Conservation (phyloP, 2,888 invertebrate species). For the Nebria salina region DNA sequence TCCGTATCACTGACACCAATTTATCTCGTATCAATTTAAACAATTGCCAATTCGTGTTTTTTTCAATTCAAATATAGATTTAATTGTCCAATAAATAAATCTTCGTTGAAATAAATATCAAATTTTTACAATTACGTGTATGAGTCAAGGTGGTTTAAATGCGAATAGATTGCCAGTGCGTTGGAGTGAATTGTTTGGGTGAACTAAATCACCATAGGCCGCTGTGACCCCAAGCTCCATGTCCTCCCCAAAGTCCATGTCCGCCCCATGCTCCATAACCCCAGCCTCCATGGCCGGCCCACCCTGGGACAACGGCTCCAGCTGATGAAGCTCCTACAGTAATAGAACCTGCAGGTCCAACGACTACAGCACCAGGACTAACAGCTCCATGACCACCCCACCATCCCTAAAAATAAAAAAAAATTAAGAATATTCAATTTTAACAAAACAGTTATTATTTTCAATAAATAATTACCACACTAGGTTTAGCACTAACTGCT, state of each 20-base stretch:
- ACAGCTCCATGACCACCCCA: slow-evolving; percentile 30
- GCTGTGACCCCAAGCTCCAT: slow-evolving; percentile 17
- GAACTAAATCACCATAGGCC: background rate
- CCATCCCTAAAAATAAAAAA: slow-evolving; percentile 2
- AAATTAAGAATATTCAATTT: background rate
- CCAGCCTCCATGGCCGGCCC: slow-evolving; percentile 23
- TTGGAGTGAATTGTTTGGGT: background rate
- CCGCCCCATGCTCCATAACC: slow-evolving; percentile 16
- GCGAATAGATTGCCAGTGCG: background rate
- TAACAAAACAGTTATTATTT: background rate
- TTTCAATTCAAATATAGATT: no score
- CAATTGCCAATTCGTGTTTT: no score
- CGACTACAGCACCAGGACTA: slow-evolving; percentile 25
- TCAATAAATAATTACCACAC: slow-evolving; percentile 22
- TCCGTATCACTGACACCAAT: background rate
- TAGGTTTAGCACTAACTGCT: slow-evolving; percentile 26
- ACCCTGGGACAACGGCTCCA: slow-evolving; percentile 32
- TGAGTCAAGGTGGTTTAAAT: slow-evolving; percentile 24
- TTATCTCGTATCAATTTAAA: no score
- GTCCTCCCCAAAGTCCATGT: slow-evolving; percentile 30
- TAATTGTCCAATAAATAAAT: no score
- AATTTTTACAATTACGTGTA: background rate
- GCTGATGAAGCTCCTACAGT: slow-evolving; percentile 32
- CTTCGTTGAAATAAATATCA: background rate
- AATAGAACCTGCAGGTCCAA: slow-evolving; percentile 30